Conservation (phyloP, 1,140 invertebrate species). For the Lordiphosa stackelbergi region DNA sequence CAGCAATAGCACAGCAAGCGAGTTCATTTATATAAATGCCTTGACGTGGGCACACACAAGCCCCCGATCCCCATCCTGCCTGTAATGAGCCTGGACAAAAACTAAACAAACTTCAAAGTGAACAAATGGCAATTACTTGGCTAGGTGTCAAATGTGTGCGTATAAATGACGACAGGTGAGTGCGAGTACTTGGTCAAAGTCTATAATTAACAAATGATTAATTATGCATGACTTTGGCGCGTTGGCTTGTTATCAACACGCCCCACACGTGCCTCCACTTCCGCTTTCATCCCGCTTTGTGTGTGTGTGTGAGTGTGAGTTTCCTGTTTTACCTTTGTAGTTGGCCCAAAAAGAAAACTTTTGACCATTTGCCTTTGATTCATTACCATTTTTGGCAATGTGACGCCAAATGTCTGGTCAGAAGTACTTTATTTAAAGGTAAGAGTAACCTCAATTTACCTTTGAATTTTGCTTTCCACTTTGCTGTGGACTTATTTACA, state of each 20-base stretch:
- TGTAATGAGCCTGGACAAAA: slow-evolving; percentile 56
- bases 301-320: slow-evolving; percentile 18
- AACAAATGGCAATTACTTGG: slow-evolving; percentile 71
- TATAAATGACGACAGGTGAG: slow-evolving; percentile 46
- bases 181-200: slow-evolving; percentile 47
- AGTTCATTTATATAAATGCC: slow-evolving; percentile 72
- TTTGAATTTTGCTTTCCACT: slow-evolving; percentile 57
- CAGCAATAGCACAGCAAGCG: slow-evolving; percentile 37
- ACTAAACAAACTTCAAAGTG: slow-evolving; percentile 64
- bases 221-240: slow-evolving; percentile 70
- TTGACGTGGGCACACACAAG: slow-evolving; percentile 23
- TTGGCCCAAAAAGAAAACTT: slow-evolving; percentile 49
- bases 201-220: slow-evolving; percentile 75
- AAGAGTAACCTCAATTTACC: slow-evolving; percentile 20
- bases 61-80: slow-evolving; percentile 23
- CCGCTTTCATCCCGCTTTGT: neutral
- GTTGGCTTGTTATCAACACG: slow-evolving; percentile 62
- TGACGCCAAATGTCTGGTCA: slow-evolving; percentile 22
- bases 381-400: slow-evolving; percentile 61
- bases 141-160: slow-evolving; percentile 63
- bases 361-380: slow-evolving; percentile 60
- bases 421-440: slow-evolving; percentile 14
- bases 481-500: slow-evolving; percentile 64
- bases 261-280: slow-evolving; percentile 22
- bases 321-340: slow-evolving; percentile 53